phyloP scores from a whole-genome alignment of 2,888 invertebrate genomes.

The Rhyacophila evoluta region DNA sequence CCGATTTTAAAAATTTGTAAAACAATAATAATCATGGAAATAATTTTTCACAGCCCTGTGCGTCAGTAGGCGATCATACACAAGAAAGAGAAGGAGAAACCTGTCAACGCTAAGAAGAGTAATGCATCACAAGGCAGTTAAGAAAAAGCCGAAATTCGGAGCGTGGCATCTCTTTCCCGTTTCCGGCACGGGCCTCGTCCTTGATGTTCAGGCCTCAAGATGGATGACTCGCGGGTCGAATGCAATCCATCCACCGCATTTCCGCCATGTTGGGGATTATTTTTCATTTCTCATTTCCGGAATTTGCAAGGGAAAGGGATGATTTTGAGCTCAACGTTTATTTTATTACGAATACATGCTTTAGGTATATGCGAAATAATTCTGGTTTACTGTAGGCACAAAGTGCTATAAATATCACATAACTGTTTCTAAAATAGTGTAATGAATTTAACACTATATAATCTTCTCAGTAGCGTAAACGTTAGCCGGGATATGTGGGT shows the following conservation, averaged over 20 bases:
- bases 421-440: too few species aligned
- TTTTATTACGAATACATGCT: background rate
- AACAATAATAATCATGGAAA: too few species aligned
- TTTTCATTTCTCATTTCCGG: conserved; percentile 32
- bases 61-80: background rate
- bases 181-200: background rate
- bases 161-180: background rate
- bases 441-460: too few species aligned
- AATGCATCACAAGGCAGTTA: conserved; percentile 24
- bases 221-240: conserved; percentile 23
- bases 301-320: background rate
- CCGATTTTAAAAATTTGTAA: too few species aligned
- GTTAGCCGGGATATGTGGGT: too few species aligned
- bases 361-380: too few species aligned
- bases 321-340: background rate
- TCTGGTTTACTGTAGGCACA: too few species aligned
- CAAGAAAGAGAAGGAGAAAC: conserved; percentile 1
- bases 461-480: too few species aligned
- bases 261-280: conserved; percentile 29
- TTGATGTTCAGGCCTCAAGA: background rate
- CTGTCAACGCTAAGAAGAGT: conserved; percentile 24
- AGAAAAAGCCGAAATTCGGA: background rate
- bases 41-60: background rate
- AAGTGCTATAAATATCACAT: too few species aligned
- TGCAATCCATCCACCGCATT: conserved; percentile 32